Evolutionary conservation across 2,888 invertebrate genomes (phyloP).

Genomic region (Platerodrilus igneus): DNA sequence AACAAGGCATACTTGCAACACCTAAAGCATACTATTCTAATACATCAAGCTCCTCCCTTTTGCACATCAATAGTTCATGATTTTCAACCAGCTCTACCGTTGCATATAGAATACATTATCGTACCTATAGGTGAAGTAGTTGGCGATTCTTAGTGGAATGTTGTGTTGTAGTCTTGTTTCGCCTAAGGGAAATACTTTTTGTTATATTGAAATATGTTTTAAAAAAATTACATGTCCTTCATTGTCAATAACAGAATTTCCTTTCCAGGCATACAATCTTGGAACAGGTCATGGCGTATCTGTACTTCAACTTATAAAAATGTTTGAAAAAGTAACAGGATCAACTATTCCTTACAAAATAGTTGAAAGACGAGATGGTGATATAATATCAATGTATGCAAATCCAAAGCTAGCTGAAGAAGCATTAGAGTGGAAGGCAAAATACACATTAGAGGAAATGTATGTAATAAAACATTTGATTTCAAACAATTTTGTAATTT

Average conservation of each 20-base stretch:
- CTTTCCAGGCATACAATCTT: constrained; percentile 76
- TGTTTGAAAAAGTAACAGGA: constrained; percentile 82
- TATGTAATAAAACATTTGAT: constrained; percentile 55
- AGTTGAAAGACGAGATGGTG: constrained; percentile 75
- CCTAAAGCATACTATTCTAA: too few relatives aligned
- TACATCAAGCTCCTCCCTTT: too few relatives aligned
- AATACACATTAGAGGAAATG: constrained; percentile 77
- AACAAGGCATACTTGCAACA: too few relatives aligned
- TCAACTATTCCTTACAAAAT: constrained; percentile 71
- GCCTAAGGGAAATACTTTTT: too few relatives aligned
- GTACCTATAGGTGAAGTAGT: too few relatives aligned
- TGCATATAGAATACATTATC: too few relatives aligned
- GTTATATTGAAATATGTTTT: too few relatives aligned
- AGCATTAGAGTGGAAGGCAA: constrained; percentile 82
- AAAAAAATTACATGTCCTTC: too few relatives aligned
- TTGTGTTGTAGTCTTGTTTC: too few relatives aligned
- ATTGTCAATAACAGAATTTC: constrained; percentile 13
- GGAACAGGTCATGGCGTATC: constrained; percentile 91
- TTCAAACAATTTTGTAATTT: constrained; percentile 12
- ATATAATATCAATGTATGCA: constrained; percentile 88
- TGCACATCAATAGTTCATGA: too few relatives aligned
- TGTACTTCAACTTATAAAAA: constrained; percentile 81
- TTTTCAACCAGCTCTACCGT: too few relatives aligned
- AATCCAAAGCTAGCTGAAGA: constrained; percentile 74
- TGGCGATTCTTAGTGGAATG: too few relatives aligned